Base-by-base conservation (phyloP, 1,140 invertebrate species). In the Odontomachus brunneus region DNA sequence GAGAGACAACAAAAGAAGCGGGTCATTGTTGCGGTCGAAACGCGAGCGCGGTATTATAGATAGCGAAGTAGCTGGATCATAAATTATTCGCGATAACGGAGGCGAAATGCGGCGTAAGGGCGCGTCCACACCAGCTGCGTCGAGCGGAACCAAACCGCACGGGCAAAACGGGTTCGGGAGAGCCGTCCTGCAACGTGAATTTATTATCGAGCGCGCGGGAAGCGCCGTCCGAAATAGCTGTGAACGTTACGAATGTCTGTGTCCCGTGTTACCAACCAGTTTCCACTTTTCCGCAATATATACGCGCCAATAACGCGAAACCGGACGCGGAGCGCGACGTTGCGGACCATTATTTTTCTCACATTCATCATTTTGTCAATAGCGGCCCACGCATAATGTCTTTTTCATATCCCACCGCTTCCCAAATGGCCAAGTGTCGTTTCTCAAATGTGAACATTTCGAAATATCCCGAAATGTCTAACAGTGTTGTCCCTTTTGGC, bases 41-140 rank as follows among this genome's bases (percentile, higher is more conserved):
- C 71, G 38, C 38, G 38, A 59, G 33, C 51, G 7, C 33, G 22
- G 0, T 33, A 71, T 48, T 69, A 51, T 17, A 17, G 63, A 26
- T 33, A 9, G 48, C 62, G n/a, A 76, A 49, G 29, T 53, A 55
- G 49, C 48, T 33, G 65, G 65, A 69, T 69, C 65, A 33, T 80
- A 80, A 80, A 80, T 80, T 80, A 80, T 55, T 69, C 48, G 48
- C 7, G 48, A 69, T 69, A 69, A 19, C 22, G 53, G n/a, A 38
- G 33, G 19, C 22, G 51, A 69, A 69, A 69, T 57, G 75, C 65
- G 29, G n/a, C 24, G 33, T 80, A 71, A 80, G 63, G 65, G 51
- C 17, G 33, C 63, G 22, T 48, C 0, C 63, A 78, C 49, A 69
- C 38, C 53, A 44, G 49, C 33, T 51, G 17, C 11, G 3, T 3